Percentiles rank a stretch among this genome's conserved stretches.
Conservation (phyloP, 2,888 invertebrate species). For the Loripinus fragilis region DNA sequence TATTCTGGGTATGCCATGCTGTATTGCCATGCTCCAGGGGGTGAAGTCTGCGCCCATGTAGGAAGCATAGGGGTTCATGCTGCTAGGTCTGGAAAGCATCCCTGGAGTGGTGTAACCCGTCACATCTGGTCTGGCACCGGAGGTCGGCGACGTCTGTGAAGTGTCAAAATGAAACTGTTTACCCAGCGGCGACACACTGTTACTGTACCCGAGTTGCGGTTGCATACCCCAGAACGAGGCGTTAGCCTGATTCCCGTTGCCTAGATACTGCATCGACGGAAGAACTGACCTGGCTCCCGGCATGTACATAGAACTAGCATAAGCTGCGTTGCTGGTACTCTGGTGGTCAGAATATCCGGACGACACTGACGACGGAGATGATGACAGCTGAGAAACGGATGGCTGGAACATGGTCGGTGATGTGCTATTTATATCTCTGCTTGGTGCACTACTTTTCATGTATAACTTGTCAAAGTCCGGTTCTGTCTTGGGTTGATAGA, state of each 20-base stretch:
- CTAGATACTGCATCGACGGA: constrained; percentile 59
- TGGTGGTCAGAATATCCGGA: constrained; percentile 52
- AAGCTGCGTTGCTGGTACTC: constrained; percentile 43
- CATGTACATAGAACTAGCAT: constrained; percentile 57
- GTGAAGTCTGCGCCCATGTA: constrained; percentile 59
- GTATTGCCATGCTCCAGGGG: constrained; percentile 63
- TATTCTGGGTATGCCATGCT: constrained; percentile 58
- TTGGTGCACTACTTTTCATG: constrained; percentile 38
- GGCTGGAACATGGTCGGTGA: constrained; percentile 55
- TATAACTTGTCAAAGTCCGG: constrained; percentile 49
- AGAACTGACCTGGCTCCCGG: constrained; percentile 58
- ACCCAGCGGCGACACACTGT: constrained; percentile 41
- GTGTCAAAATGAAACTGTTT: constrained; percentile 55
- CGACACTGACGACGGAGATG: constrained; percentile 49
- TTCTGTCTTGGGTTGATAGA: constrained; percentile 42
- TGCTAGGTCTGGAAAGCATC: constrained; percentile 42
- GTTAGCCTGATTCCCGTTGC: constrained; percentile 54
- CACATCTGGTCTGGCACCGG: constrained; percentile 40
- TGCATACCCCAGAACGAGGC: constrained; percentile 63
- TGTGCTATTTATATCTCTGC: constrained; percentile 26
- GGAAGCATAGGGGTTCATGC: constrained; percentile 52
- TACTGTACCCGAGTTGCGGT: constrained; percentile 47
- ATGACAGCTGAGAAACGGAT: constrained; percentile 37
- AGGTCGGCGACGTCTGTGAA: constrained; percentile 46
- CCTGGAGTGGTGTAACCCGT: constrained; percentile 42